Base-by-base conservation (phyloP, 2,888 invertebrate genomes). In the Agapostemon virescens region DNA sequence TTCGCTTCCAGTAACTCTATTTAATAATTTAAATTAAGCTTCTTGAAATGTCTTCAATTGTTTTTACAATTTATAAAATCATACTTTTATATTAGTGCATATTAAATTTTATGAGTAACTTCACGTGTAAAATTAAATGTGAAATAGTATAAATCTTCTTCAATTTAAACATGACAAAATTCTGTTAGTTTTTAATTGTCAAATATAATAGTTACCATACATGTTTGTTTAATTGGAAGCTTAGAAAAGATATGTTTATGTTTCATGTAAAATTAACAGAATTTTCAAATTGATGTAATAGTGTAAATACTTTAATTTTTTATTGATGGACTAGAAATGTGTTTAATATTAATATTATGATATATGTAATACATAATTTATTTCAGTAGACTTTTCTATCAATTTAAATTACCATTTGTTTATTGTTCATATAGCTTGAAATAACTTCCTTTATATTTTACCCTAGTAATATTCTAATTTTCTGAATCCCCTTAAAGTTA, bases 401-500 rank as follows among this genome's bases (percentile, higher is more conserved):
- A 38, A 40, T n/a, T 49, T 52, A 11, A 66, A 66, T 52, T 42
- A 30, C n/a, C n/a, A 38, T 36, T 66, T 66, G 30, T 30, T 17
- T 49, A 33, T n/a, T 36, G 30, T 67, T 33, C 55, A 52, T 67
- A 26, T 42, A 52, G 40, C 20, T 30, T 40, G 30, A 49, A 68
- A 58, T 68, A 45, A 69, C 23, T 72, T 63, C 67, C 71, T 67
- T 72, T 72, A 52, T 61, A 58, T 45, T 26, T 17, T 20, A 66
- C 33, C 66, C 36, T 42, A 58, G 30, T 69, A 45, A 42, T 71
- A 77, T 82, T 58, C 64, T 76, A 64, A 74, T 52, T 33, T 66
- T 74, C 20, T 23, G 69, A 73, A 55, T 76, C 40, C 69, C 40
- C 36, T 33, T 49, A 76, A 67, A 80, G 68, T 67, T 67, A 67